Conservation (phyloP, 2,113 vertebrate genomes). For the Ifrita kowaldi region DNA sequence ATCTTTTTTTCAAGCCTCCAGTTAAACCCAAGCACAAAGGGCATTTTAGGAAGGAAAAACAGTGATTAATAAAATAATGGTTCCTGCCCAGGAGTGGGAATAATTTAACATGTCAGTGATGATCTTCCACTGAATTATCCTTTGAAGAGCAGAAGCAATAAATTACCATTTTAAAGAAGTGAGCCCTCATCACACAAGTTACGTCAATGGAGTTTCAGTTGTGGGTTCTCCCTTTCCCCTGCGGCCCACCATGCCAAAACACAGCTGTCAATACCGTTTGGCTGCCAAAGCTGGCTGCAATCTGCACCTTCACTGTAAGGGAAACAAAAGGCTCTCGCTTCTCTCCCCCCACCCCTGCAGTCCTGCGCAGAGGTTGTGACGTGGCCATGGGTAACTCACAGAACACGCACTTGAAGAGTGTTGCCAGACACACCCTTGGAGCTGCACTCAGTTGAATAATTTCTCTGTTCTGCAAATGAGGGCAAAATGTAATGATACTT, state of each 20-base stretch:
- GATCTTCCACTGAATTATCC: conserved; percentile 12
- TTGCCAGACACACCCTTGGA: conserved; percentile 35
- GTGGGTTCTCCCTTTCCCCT: not conserved
- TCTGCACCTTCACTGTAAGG: not conserved
- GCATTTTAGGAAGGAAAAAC: not conserved
- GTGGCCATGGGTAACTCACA: conserved; percentile 18
- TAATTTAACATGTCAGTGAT: conserved; percentile 16
- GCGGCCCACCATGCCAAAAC: not conserved
- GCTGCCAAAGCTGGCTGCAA: not conserved
- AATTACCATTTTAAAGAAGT: not conserved
- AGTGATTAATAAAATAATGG: conserved; percentile 13
- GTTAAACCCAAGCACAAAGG: conserved; percentile 25
- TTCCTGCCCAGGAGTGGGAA: not conserved
- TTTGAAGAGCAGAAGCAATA: not conserved
- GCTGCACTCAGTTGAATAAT: not conserved
- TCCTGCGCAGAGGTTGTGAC: conserved; percentile 32
- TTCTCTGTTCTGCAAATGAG: conserved; percentile 10
- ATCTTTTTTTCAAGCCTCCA: not conserved
- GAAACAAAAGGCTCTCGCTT: not conserved
- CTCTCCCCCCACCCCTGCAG: not conserved
- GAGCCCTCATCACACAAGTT: not conserved
- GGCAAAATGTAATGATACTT: not conserved
- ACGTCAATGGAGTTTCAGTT: not conserved
- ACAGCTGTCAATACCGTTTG: not conserved
- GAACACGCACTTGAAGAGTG: not conserved